Evolutionary conservation across 2,888 invertebrate species (phyloP).

Genomic region (Osmoderma eremita): DNA sequence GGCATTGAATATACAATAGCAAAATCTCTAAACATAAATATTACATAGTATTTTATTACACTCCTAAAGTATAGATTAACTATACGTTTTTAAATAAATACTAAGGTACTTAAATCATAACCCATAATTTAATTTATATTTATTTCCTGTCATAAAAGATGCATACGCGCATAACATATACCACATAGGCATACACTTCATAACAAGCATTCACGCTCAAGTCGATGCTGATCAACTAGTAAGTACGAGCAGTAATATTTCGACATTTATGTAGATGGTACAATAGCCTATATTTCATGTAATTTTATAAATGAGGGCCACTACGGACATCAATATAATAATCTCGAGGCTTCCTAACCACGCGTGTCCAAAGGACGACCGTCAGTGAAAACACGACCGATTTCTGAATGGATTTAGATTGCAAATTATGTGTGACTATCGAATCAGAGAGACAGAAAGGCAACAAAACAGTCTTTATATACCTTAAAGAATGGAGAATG

Average conservation of each 20-base stretch:
- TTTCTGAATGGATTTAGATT: constrained; percentile 52
- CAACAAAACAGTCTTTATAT: constrained; percentile 44
- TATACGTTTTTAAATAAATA: too few relatives aligned
- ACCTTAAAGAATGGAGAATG: constrained; percentile 46
- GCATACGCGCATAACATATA: background rate
- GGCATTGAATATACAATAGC: too few relatives aligned
- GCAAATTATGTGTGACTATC: constrained; percentile 53
- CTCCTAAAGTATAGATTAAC: too few relatives aligned
- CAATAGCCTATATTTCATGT: constrained; percentile 48
- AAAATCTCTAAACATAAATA: too few relatives aligned
- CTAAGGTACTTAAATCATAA: too few relatives aligned
- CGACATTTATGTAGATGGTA: constrained; percentile 37
- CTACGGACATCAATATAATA: constrained; percentile 43
- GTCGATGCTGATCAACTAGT: constrained; percentile 19
- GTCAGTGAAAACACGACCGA: constrained; percentile 42
- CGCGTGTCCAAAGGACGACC: constrained; percentile 46
- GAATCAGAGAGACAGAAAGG: constrained; percentile 44
- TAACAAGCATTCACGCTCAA: constrained; percentile 5
- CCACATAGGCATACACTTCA: background rate
- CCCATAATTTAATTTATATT: constrained; percentile 2
- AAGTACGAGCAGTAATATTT: constrained; percentile 18
- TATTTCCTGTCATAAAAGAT: constrained; percentile 1
- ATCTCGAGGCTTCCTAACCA: constrained; percentile 50
- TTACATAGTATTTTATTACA: too few relatives aligned
- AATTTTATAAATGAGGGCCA: constrained; percentile 48